phyloP scores from a whole-genome alignment of 2,888 invertebrate genomes.

The Macroteleia sp. region DNA sequence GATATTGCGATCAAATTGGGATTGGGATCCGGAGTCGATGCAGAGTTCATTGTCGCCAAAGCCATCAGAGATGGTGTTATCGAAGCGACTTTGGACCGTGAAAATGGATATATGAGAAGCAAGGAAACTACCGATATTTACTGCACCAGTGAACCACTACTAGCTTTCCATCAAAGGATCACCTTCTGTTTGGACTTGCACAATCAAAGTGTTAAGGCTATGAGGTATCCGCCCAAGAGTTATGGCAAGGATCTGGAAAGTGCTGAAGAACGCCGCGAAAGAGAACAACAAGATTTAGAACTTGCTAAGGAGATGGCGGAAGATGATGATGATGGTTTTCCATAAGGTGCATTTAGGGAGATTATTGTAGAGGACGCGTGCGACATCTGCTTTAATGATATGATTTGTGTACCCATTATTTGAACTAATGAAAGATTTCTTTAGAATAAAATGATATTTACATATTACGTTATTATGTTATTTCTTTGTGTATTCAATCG shows the following conservation, averaged over 20 bases:
- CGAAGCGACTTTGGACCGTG: slow-evolving; percentile 98
- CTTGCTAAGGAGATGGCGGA: slow-evolving; percentile 99
- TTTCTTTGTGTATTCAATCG: no score
- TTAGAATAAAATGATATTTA: slow-evolving; percentile 59
- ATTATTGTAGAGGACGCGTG: not conserved
- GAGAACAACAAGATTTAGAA: slow-evolving; percentile 99
- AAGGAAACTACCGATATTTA: slow-evolving; percentile 99
- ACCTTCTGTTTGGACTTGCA: slow-evolving; percentile 98
- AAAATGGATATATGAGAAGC: slow-evolving; percentile 97
- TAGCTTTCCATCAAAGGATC: slow-evolving; percentile 98
- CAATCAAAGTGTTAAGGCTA: slow-evolving; percentile 99
- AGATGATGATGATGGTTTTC: slow-evolving; percentile 97
- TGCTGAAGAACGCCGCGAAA: slow-evolving; percentile 96
- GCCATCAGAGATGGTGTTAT: slow-evolving; percentile 99
- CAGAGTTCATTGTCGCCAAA: slow-evolving; percentile 99
- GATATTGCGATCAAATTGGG: slow-evolving; percentile 97
- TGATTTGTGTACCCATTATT: slow-evolving; percentile 42
- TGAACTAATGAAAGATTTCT: slow-evolving; percentile 40
- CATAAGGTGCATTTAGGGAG: slow-evolving; percentile 75
- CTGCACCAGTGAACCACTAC: slow-evolving; percentile 97
- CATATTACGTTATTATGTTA: no score
- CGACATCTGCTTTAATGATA: slow-evolving; percentile 36
- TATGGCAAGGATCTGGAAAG: slow-evolving; percentile 99
- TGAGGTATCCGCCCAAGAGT: slow-evolving; percentile 99
- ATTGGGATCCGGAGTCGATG: slow-evolving; percentile 97